Percentiles rank a stretch among this genome's conserved stretches.
Conservation (phyloP, 2,888 invertebrate species). For the Acleris cristana region DNA sequence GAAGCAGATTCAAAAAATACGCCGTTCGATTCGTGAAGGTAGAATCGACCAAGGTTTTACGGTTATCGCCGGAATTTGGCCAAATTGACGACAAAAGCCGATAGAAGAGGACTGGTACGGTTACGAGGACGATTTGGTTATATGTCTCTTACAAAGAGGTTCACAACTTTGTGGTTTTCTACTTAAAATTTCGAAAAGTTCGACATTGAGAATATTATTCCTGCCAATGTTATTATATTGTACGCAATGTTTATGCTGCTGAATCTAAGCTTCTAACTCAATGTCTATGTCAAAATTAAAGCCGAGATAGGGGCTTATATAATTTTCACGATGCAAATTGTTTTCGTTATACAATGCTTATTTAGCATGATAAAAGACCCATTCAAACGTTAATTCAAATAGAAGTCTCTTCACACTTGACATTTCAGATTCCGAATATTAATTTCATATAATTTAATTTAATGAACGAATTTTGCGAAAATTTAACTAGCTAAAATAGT, state of each 20-base stretch:
- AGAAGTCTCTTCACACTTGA: too few relatives aligned
- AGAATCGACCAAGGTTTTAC: slow-evolving; percentile 24
- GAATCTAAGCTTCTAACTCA: too few relatives aligned
- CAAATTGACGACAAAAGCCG: slow-evolving; percentile 23
- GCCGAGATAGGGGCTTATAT: neutral
- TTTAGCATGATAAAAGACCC: neutral
- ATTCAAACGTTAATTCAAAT: too few relatives aligned
- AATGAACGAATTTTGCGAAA: too few relatives aligned
- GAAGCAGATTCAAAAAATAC: slow-evolving; percentile 25
- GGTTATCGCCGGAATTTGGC: slow-evolving; percentile 34
- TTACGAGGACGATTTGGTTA: slow-evolving; percentile 13
- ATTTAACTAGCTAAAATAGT: too few relatives aligned
- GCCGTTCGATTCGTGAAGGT: slow-evolving; percentile 27
- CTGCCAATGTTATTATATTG: too few relatives aligned
- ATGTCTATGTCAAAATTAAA: neutral
- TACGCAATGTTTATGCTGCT: too few relatives aligned
- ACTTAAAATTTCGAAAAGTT: too few relatives aligned
- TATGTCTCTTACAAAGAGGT: neutral
- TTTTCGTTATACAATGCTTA: neutral
- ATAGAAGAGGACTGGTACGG: slow-evolving; percentile 13
- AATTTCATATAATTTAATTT: too few relatives aligned
- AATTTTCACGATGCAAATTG: neutral
- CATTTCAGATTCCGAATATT: too few relatives aligned
- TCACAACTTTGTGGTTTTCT: neutral
- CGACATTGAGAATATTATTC: too few relatives aligned